These are phyloP conservation scores for Smittia sp. DNA, from an alignment of 2,888 invertebrate species.

Conservation along the genomic window DNA sequence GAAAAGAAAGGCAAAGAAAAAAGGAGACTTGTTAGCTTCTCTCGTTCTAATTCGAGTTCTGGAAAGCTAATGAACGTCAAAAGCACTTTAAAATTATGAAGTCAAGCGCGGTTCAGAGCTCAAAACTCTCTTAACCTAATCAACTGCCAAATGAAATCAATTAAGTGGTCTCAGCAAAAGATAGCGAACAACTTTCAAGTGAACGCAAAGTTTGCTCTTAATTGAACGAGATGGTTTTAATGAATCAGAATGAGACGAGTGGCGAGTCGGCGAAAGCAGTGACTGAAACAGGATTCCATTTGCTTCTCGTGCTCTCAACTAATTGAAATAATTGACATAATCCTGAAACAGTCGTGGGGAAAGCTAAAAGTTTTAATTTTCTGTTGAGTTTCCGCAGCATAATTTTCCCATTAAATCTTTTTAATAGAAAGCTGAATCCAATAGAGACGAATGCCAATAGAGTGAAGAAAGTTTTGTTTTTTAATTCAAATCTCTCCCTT, in stretches of 20 bases:
- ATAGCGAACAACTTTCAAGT: not conserved
- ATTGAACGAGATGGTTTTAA: conserved; percentile 14
- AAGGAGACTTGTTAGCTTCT: not conserved
- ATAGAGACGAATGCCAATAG: not conserved
- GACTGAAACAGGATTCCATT: conserved; percentile 4
- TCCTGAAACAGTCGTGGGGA: conserved; percentile 2
- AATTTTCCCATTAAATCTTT: conserved; percentile 21
- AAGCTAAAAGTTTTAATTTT: conserved; percentile 5
- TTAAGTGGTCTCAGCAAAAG: conserved; percentile 22
- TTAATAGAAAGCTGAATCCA: conserved; percentile 10
- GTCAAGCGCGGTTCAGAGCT: conserved; percentile 19
- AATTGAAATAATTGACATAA: conserved; percentile 37
- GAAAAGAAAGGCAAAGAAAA: not conserved
- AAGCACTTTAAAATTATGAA: conserved; percentile 2
- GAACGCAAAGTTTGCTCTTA: not conserved
- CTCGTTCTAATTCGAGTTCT: not conserved
- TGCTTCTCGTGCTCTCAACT: not conserved
- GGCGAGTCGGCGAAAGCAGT: not conserved
- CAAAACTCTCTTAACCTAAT: conserved; percentile 27
- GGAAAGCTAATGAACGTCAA: conserved; percentile 8
- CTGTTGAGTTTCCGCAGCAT: not conserved
- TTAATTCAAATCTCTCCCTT: not conserved
- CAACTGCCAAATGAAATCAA: conserved; percentile 35
- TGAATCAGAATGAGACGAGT: not conserved
- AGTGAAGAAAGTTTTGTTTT: not conserved